phyloP scores from a whole-genome alignment of 2,797 vertebrate genomes.

The Gila robusta region DNA sequence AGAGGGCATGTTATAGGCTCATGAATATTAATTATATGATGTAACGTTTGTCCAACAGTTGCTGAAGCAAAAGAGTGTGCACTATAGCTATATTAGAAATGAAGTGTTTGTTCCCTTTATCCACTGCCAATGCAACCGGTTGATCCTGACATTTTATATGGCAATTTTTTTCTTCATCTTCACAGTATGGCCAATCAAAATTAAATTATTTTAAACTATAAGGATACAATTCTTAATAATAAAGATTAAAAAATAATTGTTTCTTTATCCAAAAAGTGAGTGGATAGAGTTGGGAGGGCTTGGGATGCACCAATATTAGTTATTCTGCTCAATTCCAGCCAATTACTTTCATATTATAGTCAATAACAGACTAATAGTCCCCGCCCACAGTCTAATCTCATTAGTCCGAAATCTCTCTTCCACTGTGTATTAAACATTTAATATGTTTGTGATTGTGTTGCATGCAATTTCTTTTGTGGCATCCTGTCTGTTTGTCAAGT shows the following conservation, averaged over 20 bases:
- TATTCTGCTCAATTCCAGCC: background rate
- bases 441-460: background rate
- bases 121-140: background rate
- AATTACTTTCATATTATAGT: no score
- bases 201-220: background rate
- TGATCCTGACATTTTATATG: background rate
- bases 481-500: background rate
- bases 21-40: conserved; percentile 16
- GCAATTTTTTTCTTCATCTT: background rate
- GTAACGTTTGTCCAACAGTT: conserved; percentile 1
- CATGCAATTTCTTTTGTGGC: background rate
- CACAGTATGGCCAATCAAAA: background rate
- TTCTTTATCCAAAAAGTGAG: background rate
- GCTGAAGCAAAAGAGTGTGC: background rate
- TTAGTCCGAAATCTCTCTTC: background rate
- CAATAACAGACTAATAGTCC: background rate
- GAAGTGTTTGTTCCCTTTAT: background rate
- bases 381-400: background rate
- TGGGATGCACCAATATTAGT: background rate
- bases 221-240: background rate
- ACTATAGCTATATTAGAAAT: background rate
- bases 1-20: background rate
- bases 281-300: background rate
- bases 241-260: background rate
- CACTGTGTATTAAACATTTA: background rate